Evolutionary conservation across 1,140 invertebrate genomes (phyloP).

Genomic region (Drosophila dunni): DNA sequence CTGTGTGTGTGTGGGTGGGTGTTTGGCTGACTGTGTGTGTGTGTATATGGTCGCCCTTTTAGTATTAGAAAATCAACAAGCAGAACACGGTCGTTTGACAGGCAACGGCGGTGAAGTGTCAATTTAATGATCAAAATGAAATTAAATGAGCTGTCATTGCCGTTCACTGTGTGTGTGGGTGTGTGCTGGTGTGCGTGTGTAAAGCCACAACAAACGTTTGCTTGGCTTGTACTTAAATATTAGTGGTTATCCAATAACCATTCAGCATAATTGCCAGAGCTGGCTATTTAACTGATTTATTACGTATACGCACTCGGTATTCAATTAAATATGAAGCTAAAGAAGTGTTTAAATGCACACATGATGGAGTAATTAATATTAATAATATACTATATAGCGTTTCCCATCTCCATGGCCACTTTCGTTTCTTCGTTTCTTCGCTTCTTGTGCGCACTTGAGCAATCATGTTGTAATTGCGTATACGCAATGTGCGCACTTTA

Average conservation of each 20-base stretch:
- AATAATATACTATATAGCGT: not conserved
- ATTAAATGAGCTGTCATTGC: constrained; percentile 61
- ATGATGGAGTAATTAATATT: constrained; percentile 9
- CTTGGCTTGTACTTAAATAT: constrained; percentile 22
- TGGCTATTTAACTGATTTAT: not conserved
- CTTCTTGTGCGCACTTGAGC: not conserved
- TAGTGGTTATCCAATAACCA: constrained; percentile 25
- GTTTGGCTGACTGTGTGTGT: constrained; percentile 1
- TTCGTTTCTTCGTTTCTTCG: not conserved
- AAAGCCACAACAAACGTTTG: constrained; percentile 4
- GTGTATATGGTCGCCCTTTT: constrained; percentile 28
- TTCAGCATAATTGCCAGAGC: not conserved
- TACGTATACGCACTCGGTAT: constrained; percentile 14
- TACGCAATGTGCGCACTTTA: not conserved
- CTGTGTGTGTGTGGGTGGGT: constrained; percentile 15
- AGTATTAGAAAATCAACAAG: constrained; percentile 60
- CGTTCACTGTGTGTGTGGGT: constrained; percentile 23
- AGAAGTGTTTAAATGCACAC: constrained; percentile 1
- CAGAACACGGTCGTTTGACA: constrained; percentile 44
- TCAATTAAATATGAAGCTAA: not conserved
- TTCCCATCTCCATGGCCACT: not conserved
- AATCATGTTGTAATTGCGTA: not conserved
- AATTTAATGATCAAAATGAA: constrained; percentile 68
- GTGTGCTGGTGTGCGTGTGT: constrained; percentile 7
- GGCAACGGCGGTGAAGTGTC: constrained; percentile 40